phyloP scores from a whole-genome alignment of 2,797 vertebrate genomes.

The Podarcis siculus region DNA sequence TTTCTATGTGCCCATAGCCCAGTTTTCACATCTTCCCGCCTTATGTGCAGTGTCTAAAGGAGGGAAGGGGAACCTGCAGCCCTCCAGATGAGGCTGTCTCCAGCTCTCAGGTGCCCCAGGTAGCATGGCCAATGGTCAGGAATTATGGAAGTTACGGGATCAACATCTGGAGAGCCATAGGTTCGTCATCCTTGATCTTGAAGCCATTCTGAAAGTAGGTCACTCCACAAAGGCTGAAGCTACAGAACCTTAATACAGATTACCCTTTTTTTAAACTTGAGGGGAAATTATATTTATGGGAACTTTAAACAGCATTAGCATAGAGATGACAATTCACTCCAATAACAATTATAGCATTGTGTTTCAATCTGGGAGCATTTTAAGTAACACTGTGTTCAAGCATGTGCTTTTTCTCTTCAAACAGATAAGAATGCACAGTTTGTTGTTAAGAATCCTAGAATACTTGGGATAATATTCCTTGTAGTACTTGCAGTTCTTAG shows the following conservation, averaged over 20 bases:
- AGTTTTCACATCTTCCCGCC: not conserved
- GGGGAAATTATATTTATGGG: not conserved
- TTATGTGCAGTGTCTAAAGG: not conserved
- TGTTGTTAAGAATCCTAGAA: not conserved
- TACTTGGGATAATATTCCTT: not conserved
- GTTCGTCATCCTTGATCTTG: not conserved
- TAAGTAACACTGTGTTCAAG: not conserved
- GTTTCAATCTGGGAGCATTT: not conserved
- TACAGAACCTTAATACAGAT: too few relatives aligned
- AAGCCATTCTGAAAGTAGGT: not conserved
- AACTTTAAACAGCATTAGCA: not conserved
- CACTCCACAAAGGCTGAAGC: not conserved
- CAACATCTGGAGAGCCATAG: not conserved
- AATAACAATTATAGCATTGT: not conserved
- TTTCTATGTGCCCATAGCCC: not conserved
- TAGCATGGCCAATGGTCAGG: not conserved
- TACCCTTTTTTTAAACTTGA: too few relatives aligned
- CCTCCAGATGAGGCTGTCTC: not conserved
- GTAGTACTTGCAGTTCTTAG: not conserved
- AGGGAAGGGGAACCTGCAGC: not conserved
- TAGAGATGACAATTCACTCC: not conserved
- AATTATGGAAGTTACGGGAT: not conserved
- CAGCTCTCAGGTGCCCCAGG: not conserved
- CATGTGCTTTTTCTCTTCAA: not conserved
- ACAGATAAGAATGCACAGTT: not conserved